phyloP scores from a whole-genome alignment of 2,888 invertebrate genomes.

The Colletes collaris region DNA sequence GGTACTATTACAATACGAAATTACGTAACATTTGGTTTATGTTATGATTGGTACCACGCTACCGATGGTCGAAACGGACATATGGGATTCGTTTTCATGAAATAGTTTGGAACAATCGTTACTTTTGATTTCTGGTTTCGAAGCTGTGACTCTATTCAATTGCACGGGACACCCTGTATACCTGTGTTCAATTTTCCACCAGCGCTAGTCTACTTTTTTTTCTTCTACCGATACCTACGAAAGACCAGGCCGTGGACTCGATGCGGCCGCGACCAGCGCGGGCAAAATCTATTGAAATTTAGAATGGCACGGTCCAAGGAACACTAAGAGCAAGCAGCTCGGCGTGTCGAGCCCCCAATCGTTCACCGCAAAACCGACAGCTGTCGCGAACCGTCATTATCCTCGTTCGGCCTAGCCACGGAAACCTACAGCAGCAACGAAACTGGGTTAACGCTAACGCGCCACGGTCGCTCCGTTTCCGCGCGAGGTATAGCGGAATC shows the following conservation, averaged over 20 bases:
- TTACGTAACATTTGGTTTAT: no score
- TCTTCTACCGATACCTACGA: background rate
- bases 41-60: no score
- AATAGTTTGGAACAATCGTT: no score
- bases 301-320: slow-evolving; percentile 25
- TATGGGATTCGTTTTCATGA: no score
- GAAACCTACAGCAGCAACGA: slow-evolving; percentile 11
- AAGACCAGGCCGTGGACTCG: background rate
- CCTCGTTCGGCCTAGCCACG: slow-evolving; percentile 41
- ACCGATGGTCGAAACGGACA: no score
- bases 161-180: background rate
- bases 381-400: slow-evolving; percentile 55
- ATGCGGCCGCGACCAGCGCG: background rate
- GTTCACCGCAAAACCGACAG: slow-evolving; percentile 55
- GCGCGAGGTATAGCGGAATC: slow-evolving; percentile 43
- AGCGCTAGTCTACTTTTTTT: background rate
- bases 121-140: no score
- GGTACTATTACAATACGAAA: no score
- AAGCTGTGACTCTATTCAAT: no score
- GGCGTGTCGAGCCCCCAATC: slow-evolving; percentile 41
- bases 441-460: slow-evolving; percentile 48
- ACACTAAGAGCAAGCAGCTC: slow-evolving; percentile 23
- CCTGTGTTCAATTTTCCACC: background rate
- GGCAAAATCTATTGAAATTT: slow-evolving; percentile 20
- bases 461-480: slow-evolving; percentile 24